Percentiles rank a stretch among this genome's conserved stretches.
Evolutionary conservation across 2,113 vertebrate genomes (phyloP).

Genomic region (Tychaedon coryphoeus): DNA sequence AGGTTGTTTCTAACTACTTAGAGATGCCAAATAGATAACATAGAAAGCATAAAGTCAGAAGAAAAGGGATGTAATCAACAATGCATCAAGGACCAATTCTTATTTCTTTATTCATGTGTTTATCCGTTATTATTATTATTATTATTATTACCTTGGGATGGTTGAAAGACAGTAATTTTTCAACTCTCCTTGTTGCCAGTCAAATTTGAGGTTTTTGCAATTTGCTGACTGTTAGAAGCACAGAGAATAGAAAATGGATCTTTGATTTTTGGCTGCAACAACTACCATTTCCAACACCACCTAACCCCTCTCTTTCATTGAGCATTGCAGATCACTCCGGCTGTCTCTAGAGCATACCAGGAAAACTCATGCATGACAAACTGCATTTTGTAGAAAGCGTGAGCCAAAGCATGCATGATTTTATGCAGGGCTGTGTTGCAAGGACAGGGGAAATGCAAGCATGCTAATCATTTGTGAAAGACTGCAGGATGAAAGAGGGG

Average conservation of each 20-base stretch:
- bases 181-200: not conserved
- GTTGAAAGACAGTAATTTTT: not conserved
- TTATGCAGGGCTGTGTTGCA: not conserved
- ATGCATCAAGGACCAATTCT: not conserved
- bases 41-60: not conserved
- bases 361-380: not conserved
- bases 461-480: not conserved
- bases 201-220: not conserved
- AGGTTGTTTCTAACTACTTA: not conserved
- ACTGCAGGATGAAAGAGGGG: not conserved
- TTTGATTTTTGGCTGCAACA: not conserved
- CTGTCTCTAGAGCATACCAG: not conserved
- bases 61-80: not conserved
- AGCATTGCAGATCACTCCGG: not conserved
- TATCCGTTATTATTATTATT: not conserved
- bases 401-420: not conserved
- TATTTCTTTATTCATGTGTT: not conserved
- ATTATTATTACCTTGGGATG: not conserved
- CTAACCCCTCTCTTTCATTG: not conserved
- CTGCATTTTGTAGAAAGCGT: not conserved
- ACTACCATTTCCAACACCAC: not conserved
- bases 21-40: not conserved
- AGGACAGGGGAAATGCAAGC: not conserved
- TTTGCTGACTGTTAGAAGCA: not conserved
- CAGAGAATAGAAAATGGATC: not conserved